phyloP scores from a whole-genome alignment of 2,888 invertebrate genomes.

The Meteorus cinctellus region DNA sequence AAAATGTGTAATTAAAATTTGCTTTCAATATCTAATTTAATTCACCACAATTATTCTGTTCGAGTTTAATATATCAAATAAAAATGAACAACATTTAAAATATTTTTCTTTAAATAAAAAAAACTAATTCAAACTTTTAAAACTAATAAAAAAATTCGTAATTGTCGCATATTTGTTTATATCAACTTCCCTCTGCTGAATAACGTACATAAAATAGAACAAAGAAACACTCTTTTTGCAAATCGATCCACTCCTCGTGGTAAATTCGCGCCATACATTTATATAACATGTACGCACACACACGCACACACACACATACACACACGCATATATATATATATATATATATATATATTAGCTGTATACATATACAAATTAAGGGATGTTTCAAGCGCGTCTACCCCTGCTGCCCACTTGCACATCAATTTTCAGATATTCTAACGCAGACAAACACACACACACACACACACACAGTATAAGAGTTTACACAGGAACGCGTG shows the following conservation, averaged over 20 bases:
- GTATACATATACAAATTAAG: neutral
- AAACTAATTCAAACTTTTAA: too few species aligned
- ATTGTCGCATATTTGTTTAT: neutral
- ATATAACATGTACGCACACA: neutral
- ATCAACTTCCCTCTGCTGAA: neutral
- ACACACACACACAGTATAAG: neutral
- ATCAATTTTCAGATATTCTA: neutral
- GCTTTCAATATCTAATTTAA: too few species aligned
- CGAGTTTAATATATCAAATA: too few species aligned
- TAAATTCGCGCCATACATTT: slow-evolving; percentile 25
- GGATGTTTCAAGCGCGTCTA: neutral
- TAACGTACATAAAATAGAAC: slow-evolving; percentile 11
- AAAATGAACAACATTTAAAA: too few species aligned
- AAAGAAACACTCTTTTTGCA: slow-evolving; percentile 14
- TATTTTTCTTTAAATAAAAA: too few species aligned
- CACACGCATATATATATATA: neutral
- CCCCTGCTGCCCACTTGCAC: neutral
- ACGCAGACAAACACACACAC: neutral
- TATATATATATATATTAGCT: too few species aligned
- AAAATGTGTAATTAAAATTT: too few species aligned
- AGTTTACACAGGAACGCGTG: slow-evolving; percentile 23
- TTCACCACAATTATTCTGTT: too few species aligned
- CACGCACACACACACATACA: neutral
- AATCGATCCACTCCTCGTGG: slow-evolving; percentile 40
- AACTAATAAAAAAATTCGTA: neutral